These are phyloP conservation scores for Calcarius lapponicus DNA, from an alignment of 2,797 vertebrate species.

Conservation along the genomic window DNA sequence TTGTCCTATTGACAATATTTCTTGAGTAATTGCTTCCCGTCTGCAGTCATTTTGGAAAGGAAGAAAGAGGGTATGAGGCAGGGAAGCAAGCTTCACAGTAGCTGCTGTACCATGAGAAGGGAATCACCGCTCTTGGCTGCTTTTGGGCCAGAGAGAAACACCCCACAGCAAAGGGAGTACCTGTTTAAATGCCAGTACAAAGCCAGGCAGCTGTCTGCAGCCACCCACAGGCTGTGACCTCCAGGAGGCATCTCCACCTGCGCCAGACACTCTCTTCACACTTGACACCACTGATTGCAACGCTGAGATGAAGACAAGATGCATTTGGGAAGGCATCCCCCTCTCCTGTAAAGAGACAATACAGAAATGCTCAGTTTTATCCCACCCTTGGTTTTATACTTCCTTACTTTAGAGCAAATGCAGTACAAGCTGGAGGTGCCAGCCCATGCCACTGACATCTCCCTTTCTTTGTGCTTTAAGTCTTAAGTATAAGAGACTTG, in stretches of 20 bases:
- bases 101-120: neutral
- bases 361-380: neutral
- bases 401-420: neutral
- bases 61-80: neutral
- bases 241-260: neutral
- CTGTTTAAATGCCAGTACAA: neutral
- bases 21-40: neutral
- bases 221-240: neutral
- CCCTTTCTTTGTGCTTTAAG: neutral
- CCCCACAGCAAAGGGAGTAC: too few species aligned
- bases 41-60: neutral
- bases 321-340: neutral
- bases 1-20: neutral
- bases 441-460: neutral
- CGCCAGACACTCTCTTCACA: neutral
- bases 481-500: neutral
- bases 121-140: neutral
- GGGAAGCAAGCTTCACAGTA: neutral
- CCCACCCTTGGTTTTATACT: neutral
- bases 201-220: neutral
- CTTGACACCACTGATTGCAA: neutral
- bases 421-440: neutral
- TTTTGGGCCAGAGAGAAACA: neutral
- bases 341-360: neutral
- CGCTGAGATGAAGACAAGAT: neutral